Evolutionary conservation across 2,797 vertebrate genomes (phyloP).

Genomic region (Falco cherrug): DNA sequence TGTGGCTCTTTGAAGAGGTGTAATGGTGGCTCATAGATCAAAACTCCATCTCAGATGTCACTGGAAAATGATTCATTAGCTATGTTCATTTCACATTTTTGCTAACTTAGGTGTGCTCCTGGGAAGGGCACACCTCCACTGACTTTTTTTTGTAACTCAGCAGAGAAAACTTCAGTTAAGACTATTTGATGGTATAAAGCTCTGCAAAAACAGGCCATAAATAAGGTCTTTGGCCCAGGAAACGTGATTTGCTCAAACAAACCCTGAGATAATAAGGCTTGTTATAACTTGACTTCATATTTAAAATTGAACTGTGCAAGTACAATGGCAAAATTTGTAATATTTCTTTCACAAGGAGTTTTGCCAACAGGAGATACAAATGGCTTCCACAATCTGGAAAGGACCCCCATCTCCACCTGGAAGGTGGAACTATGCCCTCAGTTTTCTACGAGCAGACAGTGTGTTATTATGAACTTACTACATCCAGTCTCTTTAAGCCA

Average conservation of each 20-base stretch:
- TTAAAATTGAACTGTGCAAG: background rate
- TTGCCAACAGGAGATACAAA: background rate
- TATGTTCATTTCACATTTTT: background rate
- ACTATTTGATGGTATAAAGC: background rate
- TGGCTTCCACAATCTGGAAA: background rate
- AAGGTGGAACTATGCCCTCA: background rate
- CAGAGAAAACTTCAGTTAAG: background rate
- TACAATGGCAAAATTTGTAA: background rate
- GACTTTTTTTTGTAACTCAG: background rate
- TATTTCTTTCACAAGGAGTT: background rate
- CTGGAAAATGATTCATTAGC: background rate
- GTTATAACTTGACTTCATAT: background rate
- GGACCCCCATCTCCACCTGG: background rate
- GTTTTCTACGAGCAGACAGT: background rate
- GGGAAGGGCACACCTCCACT: background rate
- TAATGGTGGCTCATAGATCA: background rate
- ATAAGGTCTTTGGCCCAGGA: background rate
- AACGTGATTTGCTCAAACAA: background rate
- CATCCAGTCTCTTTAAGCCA: background rate
- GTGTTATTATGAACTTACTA: background rate
- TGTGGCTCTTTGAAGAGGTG: background rate
- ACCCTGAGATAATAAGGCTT: background rate
- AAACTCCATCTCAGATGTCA: background rate
- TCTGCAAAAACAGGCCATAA: background rate
- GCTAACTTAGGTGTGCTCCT: background rate